These are phyloP conservation scores for Formica exsecta DNA, from an alignment of 1,140 invertebrate species.

Conservation along the genomic window DNA sequence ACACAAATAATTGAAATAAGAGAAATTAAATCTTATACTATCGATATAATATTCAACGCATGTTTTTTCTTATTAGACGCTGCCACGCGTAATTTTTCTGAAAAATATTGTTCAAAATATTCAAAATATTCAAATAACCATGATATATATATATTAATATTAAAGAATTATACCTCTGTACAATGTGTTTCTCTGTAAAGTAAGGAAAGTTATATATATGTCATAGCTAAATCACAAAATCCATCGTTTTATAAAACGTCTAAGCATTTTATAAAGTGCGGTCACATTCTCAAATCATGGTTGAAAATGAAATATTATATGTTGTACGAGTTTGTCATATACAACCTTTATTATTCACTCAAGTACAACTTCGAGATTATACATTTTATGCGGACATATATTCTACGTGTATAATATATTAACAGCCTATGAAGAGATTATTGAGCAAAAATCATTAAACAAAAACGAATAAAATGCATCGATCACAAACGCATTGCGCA, in stretches of 20 bases:
- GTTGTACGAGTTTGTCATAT: conserved; percentile 61
- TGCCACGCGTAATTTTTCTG: not conserved
- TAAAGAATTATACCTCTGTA: not conserved
- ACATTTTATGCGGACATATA: conserved; percentile 75
- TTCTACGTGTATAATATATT: conserved; percentile 63
- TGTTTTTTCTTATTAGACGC: not conserved
- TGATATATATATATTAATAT: not conserved
- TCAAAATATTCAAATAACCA: not conserved
- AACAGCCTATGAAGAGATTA: conserved; percentile 56
- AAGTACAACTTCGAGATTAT: conserved; percentile 80
- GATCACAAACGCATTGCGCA: conserved; percentile 52
- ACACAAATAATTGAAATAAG: conserved; percentile 24
- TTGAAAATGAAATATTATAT: too few relatives aligned
- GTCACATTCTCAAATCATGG: too few relatives aligned
- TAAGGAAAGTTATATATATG: not conserved
- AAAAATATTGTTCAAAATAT: not conserved
- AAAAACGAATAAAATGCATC: conserved; percentile 48
- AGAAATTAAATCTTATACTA: conserved; percentile 43
- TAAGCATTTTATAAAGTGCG: too few relatives aligned
- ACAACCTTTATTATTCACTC: conserved; percentile 83
- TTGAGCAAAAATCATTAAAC: conserved; percentile 64
- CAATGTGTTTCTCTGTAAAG: conserved; percentile 1
- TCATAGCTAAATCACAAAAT: too few relatives aligned
- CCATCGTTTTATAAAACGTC: too few relatives aligned
- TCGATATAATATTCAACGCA: conserved; percentile 16